These are phyloP conservation scores for Odontothrips loti DNA, from an alignment of 2,888 invertebrate genomes.

Conservation along the genomic window DNA sequence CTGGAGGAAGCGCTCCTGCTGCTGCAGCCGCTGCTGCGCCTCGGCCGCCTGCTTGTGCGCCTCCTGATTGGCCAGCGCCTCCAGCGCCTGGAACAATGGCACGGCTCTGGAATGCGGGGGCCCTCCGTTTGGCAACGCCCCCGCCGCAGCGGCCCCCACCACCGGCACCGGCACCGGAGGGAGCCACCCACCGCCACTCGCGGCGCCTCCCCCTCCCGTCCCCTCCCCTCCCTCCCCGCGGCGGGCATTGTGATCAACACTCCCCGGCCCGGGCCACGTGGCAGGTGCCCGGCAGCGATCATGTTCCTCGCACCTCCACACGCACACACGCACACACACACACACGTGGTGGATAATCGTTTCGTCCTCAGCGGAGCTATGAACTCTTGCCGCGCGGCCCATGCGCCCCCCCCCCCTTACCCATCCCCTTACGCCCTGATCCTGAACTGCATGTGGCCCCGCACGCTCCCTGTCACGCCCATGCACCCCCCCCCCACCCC, in stretches of 20 bases:
- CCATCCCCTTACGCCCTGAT: neutral
- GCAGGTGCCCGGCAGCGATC: neutral
- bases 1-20: conserved; percentile 22
- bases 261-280: too few relatives aligned
- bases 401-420: neutral
- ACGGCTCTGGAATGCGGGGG: neutral
- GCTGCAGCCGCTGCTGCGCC: neutral
- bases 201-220: neutral
- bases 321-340: neutral
- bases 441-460: too few relatives aligned
- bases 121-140: too few relatives aligned
- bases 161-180: neutral
- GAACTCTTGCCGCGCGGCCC: too few relatives aligned
- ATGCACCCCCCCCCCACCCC: neutral
- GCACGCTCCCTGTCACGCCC: too few relatives aligned
- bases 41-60: conserved; percentile 5
- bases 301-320: neutral
- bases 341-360: too few relatives aligned
- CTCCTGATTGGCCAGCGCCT: conserved; percentile 16
- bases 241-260: neutral
- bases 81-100: conserved; percentile 12
- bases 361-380: too few relatives aligned
- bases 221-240: too few relatives aligned
- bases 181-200: neutral
- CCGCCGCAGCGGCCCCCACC: neutral